Base-by-base conservation (phyloP, 92 coral and sea anemone species). In the Ricordea florida region DNA sequence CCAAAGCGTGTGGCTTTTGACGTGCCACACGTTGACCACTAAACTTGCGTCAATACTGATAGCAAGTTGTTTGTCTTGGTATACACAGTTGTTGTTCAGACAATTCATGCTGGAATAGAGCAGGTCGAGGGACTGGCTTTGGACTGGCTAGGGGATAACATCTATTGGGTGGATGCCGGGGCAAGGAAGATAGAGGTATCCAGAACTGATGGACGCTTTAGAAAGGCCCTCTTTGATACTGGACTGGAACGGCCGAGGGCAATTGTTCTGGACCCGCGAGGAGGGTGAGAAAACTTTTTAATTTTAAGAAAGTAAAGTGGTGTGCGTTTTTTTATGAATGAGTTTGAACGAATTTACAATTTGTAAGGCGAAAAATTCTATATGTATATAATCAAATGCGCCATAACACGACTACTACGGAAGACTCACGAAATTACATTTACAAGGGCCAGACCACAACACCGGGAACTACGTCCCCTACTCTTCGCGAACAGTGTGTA, bases 121-220 rank as follows among this genome's bases (percentile, higher is more conserved):
- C 98, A 88, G 68, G 94, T 89, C 17, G 98, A 94, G 76, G 98
- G 98, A 0, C 57, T 94, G 69, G 94, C 93, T 21, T 75, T 91
- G 1, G 98, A 94, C 55, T 94, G 97, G 97, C 76, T 92, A 4
- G 85, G 90, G 10, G 93, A 87, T 62, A 94, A 91, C 49, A 86
- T 94, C 22, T 94, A 94, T 67, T 94, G 98, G 98, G 94, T 94
- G 11, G 98, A 94, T 78, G 91, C 98, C 23, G 90, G 60, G 7
- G 90, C 81, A 31, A 88, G 86, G 82, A 89, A 88, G 76, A 88
- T 94, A 27, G 98, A 94, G 74, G 94, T 94, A 3, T 93, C 97
- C 9, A 74, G 94, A 60, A 67, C 93, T 58, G 97, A 94, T 80
- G 98, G 98, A 14, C 89, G 62, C 13, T 89, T 76, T 56, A 84